Base-by-base conservation (phyloP, 2,797 vertebrate species). In the Anguilla megastoma region DNA sequence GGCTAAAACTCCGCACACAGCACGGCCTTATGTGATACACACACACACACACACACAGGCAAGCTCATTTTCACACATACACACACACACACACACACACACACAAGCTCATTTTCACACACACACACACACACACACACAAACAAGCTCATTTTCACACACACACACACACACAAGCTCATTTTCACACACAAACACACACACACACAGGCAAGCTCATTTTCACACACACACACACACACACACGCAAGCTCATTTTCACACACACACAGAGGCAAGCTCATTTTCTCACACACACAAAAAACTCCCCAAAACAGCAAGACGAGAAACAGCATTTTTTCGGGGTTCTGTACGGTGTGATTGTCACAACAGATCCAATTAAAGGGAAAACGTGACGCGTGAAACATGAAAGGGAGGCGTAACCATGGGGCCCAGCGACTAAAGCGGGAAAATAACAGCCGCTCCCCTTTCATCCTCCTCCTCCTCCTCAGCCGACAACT, bases 401-500 rank as follows among this genome's bases (percentile, higher is more conserved):
- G 16, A 48, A 80, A 80, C 76, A 80, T 21, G 36, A 80, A 45
- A 80, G 21, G n/a, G 36, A 80, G 71, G 1, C 76, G 33, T 41
- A 80, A 41, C 36, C 76, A 80, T 74, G 76, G 76, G 33, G 41
- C 45, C 79, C n/a, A 10, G 41, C 16, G 79, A 82, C 79, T 24
- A 45, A 21, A 82, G 41, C 6, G 24, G 45, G 33, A 10, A 16
- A 41, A 45, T 8, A 82, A 82, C 18, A 24, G 41, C 36, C 30
- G 83, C 50, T 33, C 52, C 33, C 50, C 52, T 56, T 84, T 84
- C 52, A 84, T 84, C 41, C 41, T 76, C 69, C 56, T 86, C 30
- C 36, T 41, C 36, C 36, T 41, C 36, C 36, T 41, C 36, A 2
- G 30, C 52, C 33, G 36, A 86, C 50, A 79, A 36, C 52, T 33